phyloP scores from a whole-genome alignment of 2,888 invertebrate genomes.

The Candidula unifasciata region DNA sequence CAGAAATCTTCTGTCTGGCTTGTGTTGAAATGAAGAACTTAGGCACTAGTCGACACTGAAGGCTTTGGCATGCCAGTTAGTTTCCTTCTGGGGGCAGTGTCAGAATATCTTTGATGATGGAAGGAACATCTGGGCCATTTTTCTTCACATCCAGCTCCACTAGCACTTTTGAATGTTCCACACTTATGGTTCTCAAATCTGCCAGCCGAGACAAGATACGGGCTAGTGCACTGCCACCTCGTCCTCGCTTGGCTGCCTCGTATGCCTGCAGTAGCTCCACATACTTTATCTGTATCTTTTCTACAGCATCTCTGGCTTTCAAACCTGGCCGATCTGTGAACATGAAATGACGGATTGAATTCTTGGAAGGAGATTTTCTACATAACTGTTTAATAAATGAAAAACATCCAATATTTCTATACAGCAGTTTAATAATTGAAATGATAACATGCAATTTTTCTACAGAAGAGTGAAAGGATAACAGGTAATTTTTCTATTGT shows the following conservation, averaged over 20 bases:
- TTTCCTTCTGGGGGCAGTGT: constrained; percentile 36
- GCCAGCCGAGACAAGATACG: constrained; percentile 94
- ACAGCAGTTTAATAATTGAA: too few relatives aligned
- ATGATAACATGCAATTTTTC: too few relatives aligned
- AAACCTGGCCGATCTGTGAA: constrained; percentile 89
- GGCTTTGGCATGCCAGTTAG: background rate
- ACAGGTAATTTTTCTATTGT: too few relatives aligned
- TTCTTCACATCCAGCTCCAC: constrained; percentile 52
- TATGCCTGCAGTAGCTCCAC: constrained; percentile 94
- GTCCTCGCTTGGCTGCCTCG: constrained; percentile 84
- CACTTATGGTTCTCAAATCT: constrained; percentile 95
- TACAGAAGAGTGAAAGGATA: too few relatives aligned
- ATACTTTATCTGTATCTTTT: constrained; percentile 97
- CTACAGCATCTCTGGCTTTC: constrained; percentile 92
- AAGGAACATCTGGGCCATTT: constrained; percentile 41
- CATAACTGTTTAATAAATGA: too few relatives aligned
- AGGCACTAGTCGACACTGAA: too few relatives aligned
- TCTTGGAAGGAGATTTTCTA: too few relatives aligned
- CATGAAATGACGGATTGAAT: background rate
- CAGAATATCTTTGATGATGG: constrained; percentile 48
- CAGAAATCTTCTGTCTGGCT: too few relatives aligned
- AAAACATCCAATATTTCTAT: too few relatives aligned
- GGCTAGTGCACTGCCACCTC: constrained; percentile 83
- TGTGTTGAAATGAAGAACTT: too few relatives aligned
- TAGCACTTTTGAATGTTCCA: constrained; percentile 98